Conservation (phyloP, 2,888 invertebrate genomes). For the Dyspetes luteomarginatus region DNA sequence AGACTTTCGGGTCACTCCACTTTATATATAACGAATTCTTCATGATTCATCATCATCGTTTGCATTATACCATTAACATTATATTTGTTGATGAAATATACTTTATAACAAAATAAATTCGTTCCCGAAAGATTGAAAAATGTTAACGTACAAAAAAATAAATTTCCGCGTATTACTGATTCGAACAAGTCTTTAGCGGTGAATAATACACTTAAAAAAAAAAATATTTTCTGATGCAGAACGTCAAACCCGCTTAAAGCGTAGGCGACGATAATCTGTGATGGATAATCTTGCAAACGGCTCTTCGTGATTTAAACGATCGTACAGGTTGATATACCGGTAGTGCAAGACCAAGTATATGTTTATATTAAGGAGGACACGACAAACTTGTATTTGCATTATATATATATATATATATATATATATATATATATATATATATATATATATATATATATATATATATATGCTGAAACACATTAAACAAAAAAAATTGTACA, state of each 20-base stretch:
- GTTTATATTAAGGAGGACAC: background rate
- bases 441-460: background rate
- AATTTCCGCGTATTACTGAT: too few species aligned
- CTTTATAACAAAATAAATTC: too few species aligned
- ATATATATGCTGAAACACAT: too few species aligned
- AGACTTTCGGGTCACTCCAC: too few species aligned
- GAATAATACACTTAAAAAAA: background rate
- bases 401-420: background rate
- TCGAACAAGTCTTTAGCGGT: too few species aligned
- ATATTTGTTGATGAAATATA: too few species aligned
- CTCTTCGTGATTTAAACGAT: background rate
- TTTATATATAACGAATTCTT: too few species aligned
- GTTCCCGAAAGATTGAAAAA: too few species aligned
- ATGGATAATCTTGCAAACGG: background rate
- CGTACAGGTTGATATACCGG: background rate
- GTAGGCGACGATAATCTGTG: background rate
- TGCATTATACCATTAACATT: too few species aligned
- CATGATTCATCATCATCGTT: too few species aligned
- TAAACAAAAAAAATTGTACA: too few species aligned
- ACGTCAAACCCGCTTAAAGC: background rate
- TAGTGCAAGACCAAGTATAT: conserved; percentile 1
- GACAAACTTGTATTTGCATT: background rate
- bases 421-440: background rate
- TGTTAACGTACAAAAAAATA: too few species aligned
- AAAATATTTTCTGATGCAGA: background rate